These are phyloP conservation scores for Vipera ursinii DNA, from an alignment of 2,797 vertebrate genomes.

Conservation along the genomic window DNA sequence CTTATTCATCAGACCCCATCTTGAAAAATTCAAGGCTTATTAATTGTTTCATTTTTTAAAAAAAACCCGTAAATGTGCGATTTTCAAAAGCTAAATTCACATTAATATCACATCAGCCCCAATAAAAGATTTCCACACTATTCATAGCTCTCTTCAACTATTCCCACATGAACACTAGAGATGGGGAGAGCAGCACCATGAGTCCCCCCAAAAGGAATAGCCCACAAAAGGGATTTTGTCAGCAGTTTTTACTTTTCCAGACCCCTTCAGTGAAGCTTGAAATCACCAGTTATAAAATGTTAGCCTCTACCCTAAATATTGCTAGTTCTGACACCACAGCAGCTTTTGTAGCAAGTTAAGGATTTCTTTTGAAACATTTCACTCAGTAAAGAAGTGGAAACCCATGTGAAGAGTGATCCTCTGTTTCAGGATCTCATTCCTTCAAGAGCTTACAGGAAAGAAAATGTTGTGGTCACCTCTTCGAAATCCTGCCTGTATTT, in stretches of 20 bases:
- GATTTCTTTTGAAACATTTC: not conserved
- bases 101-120: not conserved
- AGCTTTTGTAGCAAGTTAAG: not conserved
- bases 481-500: too few species aligned
- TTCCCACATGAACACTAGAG: not conserved
- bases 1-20: not conserved
- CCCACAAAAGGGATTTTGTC: not conserved
- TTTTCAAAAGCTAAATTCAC: not conserved
- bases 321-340: not conserved
- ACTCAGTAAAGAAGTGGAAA: not conserved
- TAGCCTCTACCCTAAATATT: not conserved
- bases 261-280: not conserved
- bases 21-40: not conserved
- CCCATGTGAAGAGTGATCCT: not conserved
- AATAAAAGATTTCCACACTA: not conserved
- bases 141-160: not conserved
- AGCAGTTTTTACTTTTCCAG: not conserved
- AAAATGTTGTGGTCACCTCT: too few species aligned
- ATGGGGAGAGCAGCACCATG: not conserved
- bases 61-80: not conserved
- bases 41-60: not conserved
- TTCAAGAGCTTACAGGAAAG: not conserved
- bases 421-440: not conserved
- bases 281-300: not conserved
- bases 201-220: not conserved